Evolutionary conservation across 2,888 invertebrate genomes (phyloP).

Genomic region (Eupeodes luniger): DNA sequence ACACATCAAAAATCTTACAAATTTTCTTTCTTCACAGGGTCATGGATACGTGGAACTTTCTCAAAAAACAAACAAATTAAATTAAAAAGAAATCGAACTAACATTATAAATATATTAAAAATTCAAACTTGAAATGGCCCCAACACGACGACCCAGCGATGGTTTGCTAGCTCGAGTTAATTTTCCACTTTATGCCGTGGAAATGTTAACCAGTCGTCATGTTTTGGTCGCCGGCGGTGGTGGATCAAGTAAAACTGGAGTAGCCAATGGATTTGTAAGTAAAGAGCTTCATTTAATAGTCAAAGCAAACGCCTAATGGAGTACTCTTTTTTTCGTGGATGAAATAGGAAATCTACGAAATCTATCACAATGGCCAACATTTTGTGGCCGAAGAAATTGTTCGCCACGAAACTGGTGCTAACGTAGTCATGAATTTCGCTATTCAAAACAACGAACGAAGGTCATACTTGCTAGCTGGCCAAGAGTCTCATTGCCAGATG

Average conservation of each 20-base stretch:
- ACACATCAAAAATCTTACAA: slow-evolving; percentile 33
- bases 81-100: slow-evolving; percentile 26
- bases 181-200: slow-evolving; percentile 96
- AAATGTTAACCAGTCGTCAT: slow-evolving; percentile 95
- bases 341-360: slow-evolving; percentile 94
- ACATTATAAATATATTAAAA: slow-evolving; percentile 35
- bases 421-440: slow-evolving; percentile 96
- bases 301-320: not conserved
- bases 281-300: not conserved
- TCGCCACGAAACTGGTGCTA: slow-evolving; percentile 94
- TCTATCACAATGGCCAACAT: slow-evolving; percentile 92
- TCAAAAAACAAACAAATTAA: slow-evolving; percentile 67
- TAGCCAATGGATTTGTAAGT: slow-evolving; percentile 98
- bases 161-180: slow-evolving; percentile 94
- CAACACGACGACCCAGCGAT: slow-evolving; percentile 86
- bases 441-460: slow-evolving; percentile 89
- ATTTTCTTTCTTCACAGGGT: slow-evolving; percentile 55
- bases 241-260: slow-evolving; percentile 98
- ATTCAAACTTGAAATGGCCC: slow-evolving; percentile 85
- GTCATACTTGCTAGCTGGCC: slow-evolving; percentile 93
- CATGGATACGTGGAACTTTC: slow-evolving; percentile 80
- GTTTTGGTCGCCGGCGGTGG: slow-evolving; percentile 98
- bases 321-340: slow-evolving; percentile 78
- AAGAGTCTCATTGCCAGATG: slow-evolving; percentile 95
- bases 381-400: slow-evolving; percentile 95